A percentile compares a stretch with the other conserved stretches of the same genome.
These are phyloP conservation scores for Verasper variegatus DNA, from an alignment of 2,113 vertebrate species.

Conservation along the genomic window DNA sequence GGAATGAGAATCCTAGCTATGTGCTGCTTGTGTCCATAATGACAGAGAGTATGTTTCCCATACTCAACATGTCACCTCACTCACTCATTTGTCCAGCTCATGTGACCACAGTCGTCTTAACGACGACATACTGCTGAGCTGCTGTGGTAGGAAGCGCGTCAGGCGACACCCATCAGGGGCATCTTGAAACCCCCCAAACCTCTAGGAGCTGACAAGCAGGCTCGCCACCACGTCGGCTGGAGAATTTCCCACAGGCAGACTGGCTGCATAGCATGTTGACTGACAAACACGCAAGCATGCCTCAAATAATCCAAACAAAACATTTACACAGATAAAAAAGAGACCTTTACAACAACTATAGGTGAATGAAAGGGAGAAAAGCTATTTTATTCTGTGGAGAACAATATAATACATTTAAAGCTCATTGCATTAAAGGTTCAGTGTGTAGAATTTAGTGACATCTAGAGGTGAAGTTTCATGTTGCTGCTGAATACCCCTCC, in stretches of 20 bases:
- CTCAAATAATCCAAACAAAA: not conserved
- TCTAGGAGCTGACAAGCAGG: conserved; percentile 52
- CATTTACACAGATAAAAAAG: not conserved
- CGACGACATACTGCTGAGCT: conserved; percentile 34
- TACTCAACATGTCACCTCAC: conserved; percentile 13
- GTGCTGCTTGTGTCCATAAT: conserved; percentile 16
- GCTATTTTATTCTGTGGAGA: not conserved
- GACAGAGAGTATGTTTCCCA: conserved; percentile 22
- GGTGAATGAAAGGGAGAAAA: not conserved
- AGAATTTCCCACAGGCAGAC: conserved; percentile 53
- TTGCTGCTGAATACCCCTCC: not conserved
- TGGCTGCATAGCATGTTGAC: not conserved
- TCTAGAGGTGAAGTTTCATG: too few relatives aligned
- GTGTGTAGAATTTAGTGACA: not conserved
- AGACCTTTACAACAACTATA: not conserved
- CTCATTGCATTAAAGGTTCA: not conserved
- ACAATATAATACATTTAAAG: not conserved
- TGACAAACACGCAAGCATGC: conserved; percentile 10
- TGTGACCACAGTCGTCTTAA: conserved; percentile 62
- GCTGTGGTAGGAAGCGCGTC: conserved; percentile 56
- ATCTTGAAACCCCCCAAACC: conserved; percentile 75
- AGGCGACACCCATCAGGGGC: conserved; percentile 69
- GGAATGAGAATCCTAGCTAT: conserved; percentile 34
- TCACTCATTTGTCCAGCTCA: conserved; percentile 40
- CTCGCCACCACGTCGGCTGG: conserved; percentile 28